Evolutionary conservation across 2,113 vertebrate genomes (phyloP).

Genomic region (Dryoscopus gambensis): DNA sequence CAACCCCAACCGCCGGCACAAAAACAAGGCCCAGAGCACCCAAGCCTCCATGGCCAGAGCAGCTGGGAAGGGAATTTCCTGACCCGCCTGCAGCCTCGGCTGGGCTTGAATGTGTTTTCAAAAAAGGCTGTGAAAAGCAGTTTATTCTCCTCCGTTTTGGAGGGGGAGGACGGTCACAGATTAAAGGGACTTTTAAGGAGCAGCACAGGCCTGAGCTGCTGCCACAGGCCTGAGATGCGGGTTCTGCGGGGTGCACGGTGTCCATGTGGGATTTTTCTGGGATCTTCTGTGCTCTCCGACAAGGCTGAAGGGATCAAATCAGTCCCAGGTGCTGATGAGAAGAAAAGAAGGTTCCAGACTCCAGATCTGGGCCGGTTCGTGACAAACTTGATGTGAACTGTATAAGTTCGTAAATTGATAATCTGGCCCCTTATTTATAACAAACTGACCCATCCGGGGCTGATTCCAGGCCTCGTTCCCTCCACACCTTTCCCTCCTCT

Average conservation of each 20-base stretch:
- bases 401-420: too few relatives aligned
- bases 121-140: background rate
- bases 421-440: too few relatives aligned
- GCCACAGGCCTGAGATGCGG: background rate
- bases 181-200: background rate
- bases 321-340: background rate
- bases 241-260: fast-evolving
- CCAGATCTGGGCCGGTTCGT: background rate
- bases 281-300: background rate
- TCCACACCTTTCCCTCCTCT: background rate
- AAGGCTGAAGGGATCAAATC: background rate
- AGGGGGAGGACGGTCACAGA: background rate
- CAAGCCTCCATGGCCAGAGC: background rate
- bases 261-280: background rate
- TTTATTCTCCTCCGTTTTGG: background rate
- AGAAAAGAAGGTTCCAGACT: background rate
- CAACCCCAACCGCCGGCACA: background rate
- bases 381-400: too few relatives aligned
- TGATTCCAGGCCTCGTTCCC: background rate
- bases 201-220: background rate
- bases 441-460: background rate
- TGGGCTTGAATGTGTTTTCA: background rate
- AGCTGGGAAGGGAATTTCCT: background rate
- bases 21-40: background rate
- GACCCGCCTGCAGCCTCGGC: background rate